A percentile compares a stretch with the other conserved stretches of the same genome.
phyloP scores from a whole-genome alignment of 2,113 vertebrate genomes.

The Rhea pennata region DNA sequence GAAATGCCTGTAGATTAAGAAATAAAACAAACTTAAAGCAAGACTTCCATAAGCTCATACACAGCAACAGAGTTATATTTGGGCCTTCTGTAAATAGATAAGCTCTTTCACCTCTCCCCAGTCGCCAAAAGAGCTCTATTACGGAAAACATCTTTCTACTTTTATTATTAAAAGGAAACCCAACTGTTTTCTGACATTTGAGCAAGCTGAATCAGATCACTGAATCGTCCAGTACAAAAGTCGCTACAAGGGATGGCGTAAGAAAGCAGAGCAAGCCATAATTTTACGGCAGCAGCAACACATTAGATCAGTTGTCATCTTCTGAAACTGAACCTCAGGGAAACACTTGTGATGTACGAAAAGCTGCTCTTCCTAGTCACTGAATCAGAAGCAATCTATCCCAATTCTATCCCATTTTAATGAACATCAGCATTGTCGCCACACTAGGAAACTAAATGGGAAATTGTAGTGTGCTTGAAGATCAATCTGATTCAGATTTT shows the following conservation, averaged over 20 bases:
- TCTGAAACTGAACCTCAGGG: not conserved
- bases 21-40: not conserved
- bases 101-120: too few relatives aligned
- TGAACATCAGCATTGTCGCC: rapidly evolving
- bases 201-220: not conserved
- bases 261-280: not conserved
- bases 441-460: not conserved
- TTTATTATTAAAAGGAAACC: not conserved
- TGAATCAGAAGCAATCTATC: not conserved
- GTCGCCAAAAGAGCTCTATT: not conserved
- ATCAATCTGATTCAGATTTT: not conserved
- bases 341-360: not conserved
- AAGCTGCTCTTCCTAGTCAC: not conserved
- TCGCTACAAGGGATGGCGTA: not conserved
- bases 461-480: not conserved
- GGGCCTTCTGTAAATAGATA: not conserved
- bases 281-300: not conserved
- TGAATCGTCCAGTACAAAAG: not conserved
- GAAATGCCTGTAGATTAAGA: constrained; percentile 84
- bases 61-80: not conserved
- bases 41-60: not conserved
- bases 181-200: not conserved
- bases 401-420: not conserved
- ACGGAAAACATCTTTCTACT: not conserved
- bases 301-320: not conserved